These are phyloP conservation scores for Zaprionus lineosus DNA, from an alignment of 2,888 invertebrate species.

Conservation along the genomic window DNA sequence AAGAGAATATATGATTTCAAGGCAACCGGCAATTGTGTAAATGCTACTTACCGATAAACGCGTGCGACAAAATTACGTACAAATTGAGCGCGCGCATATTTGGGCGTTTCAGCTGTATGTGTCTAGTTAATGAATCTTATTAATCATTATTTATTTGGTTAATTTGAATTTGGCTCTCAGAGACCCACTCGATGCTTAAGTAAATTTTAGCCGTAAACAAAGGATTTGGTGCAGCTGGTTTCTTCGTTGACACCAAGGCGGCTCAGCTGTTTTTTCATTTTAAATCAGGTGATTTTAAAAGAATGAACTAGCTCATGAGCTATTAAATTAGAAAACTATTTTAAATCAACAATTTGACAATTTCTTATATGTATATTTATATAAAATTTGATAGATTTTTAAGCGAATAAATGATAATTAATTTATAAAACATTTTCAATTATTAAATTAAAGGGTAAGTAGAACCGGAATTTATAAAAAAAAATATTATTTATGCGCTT, in stretches of 20 bases:
- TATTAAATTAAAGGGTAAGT: too few species aligned
- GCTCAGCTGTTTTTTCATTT: constrained; percentile 30
- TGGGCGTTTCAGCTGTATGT: constrained; percentile 30
- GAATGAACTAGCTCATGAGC: constrained; percentile 11
- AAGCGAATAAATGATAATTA: too few species aligned
- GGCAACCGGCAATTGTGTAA: constrained; percentile 21
- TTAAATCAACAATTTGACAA: too few species aligned
- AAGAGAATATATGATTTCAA: constrained; percentile 3
- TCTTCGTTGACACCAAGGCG: constrained; percentile 5
- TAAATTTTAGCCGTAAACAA: constrained; percentile 36
- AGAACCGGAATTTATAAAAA: too few species aligned
- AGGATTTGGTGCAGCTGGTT: constrained; percentile 39
- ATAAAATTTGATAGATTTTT: too few species aligned
- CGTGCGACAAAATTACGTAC: constrained; percentile 78
- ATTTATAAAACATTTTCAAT: too few species aligned
- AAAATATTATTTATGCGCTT: too few species aligned
- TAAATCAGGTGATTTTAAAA: constrained; percentile 19
- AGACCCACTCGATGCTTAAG: constrained; percentile 13
- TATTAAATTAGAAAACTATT: too few species aligned
- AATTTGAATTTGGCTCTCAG: constrained; percentile 15
- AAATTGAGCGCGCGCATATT: constrained; percentile 79
- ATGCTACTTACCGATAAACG: constrained; percentile 78
- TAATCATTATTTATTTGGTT: constrained; percentile 50
- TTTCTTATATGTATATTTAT: not conserved
- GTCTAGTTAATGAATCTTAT: constrained; percentile 15